Evolutionary conservation across 2,888 invertebrate genomes (phyloP).

Genomic region (Latrodectus hesperus): DNA sequence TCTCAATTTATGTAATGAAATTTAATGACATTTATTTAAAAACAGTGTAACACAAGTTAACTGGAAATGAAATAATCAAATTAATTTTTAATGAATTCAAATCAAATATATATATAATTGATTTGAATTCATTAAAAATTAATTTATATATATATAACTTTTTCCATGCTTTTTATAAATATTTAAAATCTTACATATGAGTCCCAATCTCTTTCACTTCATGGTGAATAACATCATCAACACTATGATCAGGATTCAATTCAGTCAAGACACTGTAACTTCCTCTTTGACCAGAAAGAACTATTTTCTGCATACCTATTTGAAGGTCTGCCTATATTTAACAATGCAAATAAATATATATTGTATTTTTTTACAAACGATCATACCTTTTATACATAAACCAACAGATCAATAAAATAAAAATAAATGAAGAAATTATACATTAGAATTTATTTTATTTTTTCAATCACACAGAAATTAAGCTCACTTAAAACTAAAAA

Average conservation of each 20-base stretch:
- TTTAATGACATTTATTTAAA: not conserved
- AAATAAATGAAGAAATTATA: no score
- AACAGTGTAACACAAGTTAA: not conserved
- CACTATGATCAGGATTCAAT: constrained; percentile 85
- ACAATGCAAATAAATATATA: no score
- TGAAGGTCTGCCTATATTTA: constrained; percentile 88
- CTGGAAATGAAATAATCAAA: not conserved
- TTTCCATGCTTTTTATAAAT: not conserved
- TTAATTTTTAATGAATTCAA: not conserved
- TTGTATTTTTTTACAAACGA: no score
- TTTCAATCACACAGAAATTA: no score
- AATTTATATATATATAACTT: not conserved
- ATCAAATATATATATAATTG: not conserved
- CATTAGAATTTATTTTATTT: no score
- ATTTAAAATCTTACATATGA: constrained; percentile 84
- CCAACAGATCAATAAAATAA: no score
- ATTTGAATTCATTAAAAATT: not conserved
- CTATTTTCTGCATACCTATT: constrained; percentile 90
- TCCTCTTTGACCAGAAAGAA: constrained; percentile 81
- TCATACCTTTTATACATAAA: no score
- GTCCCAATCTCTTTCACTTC: constrained; percentile 99
- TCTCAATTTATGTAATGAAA: no score
- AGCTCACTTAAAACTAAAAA: no score
- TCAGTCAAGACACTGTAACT: constrained; percentile 78
- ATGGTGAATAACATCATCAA: constrained; percentile 97